Conservation (phyloP, 1,140 invertebrate species). For the Meloidogyne hapla region DNA sequence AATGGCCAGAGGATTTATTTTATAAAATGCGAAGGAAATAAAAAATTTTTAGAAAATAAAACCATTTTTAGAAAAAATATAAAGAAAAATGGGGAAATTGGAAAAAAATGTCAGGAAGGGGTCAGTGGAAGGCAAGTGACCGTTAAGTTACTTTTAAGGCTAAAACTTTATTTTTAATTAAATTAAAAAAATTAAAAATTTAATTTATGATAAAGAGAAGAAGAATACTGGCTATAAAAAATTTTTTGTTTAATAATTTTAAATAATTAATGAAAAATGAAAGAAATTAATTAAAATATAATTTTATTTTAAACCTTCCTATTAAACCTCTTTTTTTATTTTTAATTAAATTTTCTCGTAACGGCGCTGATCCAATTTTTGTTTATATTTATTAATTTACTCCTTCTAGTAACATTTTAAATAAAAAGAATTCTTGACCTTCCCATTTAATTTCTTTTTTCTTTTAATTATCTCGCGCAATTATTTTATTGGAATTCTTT, state of each 20-base stretch:
- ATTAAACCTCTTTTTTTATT: no score
- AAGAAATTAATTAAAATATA: no score
- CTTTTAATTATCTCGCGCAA: background rate
- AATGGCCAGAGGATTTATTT: background rate
- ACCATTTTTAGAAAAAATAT: background rate
- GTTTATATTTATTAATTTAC: background rate
- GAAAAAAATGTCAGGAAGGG: background rate
- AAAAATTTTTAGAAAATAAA: background rate
- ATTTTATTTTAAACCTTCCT: no score
- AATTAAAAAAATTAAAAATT: no score
- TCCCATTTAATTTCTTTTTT: background rate
- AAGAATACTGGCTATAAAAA: no score
- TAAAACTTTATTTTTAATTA: no score
- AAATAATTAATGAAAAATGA: no score
- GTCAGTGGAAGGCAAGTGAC: background rate
- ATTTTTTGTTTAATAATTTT: no score
- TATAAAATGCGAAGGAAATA: no score
- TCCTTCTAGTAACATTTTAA: background rate
- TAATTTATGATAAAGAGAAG: no score
- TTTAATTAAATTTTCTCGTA: background rate
- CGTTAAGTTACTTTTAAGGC: no score
- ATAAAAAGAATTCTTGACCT: background rate
- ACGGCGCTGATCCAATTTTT: background rate
- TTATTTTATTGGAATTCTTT: slow-evolving; percentile 1
- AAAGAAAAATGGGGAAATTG: background rate